Evolutionary conservation across 2,797 vertebrate species (phyloP).

Genomic region (Pelochelys cantorii): DNA sequence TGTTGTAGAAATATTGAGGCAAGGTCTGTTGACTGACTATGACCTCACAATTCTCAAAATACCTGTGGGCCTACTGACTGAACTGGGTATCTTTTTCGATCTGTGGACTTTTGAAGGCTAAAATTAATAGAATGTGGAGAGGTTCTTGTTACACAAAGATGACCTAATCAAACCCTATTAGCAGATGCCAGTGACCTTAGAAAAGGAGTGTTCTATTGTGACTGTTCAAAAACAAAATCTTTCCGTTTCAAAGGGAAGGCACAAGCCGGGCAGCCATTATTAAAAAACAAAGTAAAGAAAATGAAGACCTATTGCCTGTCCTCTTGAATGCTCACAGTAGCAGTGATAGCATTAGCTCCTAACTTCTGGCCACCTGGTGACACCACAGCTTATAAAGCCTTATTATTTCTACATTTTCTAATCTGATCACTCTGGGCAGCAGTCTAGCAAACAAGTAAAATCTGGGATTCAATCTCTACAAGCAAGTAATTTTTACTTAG

Average conservation of each 20-base stretch:
- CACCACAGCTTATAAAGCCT: too few species aligned
- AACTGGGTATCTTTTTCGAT: not conserved
- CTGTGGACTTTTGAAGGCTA: not conserved
- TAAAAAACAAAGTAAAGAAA: too few species aligned
- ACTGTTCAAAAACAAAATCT: too few species aligned
- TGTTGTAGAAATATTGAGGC: not conserved
- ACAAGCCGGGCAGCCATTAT: not conserved
- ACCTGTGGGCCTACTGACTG: not conserved
- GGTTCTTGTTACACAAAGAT: not conserved
- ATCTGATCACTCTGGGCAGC: too few species aligned
- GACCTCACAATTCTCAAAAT: not conserved
- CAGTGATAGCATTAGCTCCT: too few species aligned
- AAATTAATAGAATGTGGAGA: not conserved
- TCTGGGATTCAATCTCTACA: too few species aligned
- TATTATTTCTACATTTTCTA: too few species aligned
- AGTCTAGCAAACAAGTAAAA: too few species aligned
- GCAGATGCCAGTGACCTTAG: not conserved
- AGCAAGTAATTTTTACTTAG: too few species aligned
- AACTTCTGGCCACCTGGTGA: too few species aligned
- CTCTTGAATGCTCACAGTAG: too few species aligned
- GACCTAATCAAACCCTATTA: not conserved
- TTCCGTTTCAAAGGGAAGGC: not conserved
- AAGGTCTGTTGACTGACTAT: not conserved
- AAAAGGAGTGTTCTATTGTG: not conserved
- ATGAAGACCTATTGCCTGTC: too few species aligned